Evolutionary conservation across 2,113 vertebrate species (phyloP), one percentile per base, ranked within the genome.

Genomic region (Takifugu bimaculatus): DNA sequence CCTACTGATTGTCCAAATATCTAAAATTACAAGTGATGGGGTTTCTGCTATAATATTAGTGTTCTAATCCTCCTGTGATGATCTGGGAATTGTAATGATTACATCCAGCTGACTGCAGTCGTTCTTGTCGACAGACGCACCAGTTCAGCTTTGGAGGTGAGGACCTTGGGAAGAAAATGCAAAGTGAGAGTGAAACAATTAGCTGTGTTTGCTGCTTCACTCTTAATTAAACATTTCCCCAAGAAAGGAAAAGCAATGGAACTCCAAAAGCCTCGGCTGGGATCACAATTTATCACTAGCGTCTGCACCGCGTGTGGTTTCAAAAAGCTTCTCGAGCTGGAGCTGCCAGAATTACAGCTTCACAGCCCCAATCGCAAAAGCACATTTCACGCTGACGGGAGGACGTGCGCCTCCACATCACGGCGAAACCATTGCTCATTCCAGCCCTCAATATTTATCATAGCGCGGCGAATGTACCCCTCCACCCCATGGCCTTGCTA

Each of bases 401-500:
- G 32, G 74, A 68, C 51, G 59, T 68, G 74, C 52, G 65, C 62
- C 79, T 70, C 64, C 44, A 32, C 68, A 56, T 71, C 67, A 74
- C 79, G 82, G 80, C 85, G 88, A 86, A 83, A 85, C 79, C 74
- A 88, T 88, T 79, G 77, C 75, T 86, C 83, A 79, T 87, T 78
- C 72, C 74, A 77, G 73, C 75, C 84, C 73, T 87, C 71, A 82
- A 82, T 89, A 87, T 89, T 88, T 88, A 88, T 91, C 85, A 88
- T 74, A 53, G 72, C 81, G 77, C 82, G 80, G 85, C 73, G 77
- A 63, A 79, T 59, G 74, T 50, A 26, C 26, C 7, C 50, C 3
- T 26, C 4, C 50, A 15, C 20, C 50, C 63, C 56, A 6, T 50
- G 60, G 54, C 69, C 62, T 71, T 42, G 45, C 70, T 79, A 77